Conservation (phyloP, 37 sponge, comb jelly and placozoan species). For the Tethya wilhelma region DNA sequence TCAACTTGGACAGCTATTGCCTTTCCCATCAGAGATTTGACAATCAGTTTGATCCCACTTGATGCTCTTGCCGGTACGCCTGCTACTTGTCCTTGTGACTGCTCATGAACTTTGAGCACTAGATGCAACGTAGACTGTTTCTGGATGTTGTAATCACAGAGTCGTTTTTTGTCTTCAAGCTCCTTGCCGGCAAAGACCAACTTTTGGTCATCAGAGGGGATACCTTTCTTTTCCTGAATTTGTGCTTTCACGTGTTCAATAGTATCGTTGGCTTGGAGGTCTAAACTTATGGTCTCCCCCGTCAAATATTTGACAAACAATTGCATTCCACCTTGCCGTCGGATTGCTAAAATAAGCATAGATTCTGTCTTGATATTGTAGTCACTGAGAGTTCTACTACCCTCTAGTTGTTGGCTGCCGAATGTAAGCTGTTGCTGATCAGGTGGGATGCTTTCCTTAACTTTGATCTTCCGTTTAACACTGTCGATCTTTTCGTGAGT, state of each 20-base stretch:
- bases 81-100: too few relatives aligned
- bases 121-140: too few relatives aligned
- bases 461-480: slow-evolving; percentile 93
- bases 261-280: slow-evolving; percentile 59
- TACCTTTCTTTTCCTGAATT: slow-evolving; percentile 96
- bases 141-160: slow-evolving; percentile 72
- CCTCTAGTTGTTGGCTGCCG: slow-evolving; percentile 60
- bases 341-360: slow-evolving; percentile 49
- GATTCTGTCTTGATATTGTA: slow-evolving; percentile 77
- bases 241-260: slow-evolving; percentile 90
- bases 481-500: slow-evolving; percentile 89
- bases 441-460: slow-evolving; percentile 93
- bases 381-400: not conserved
- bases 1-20: slow-evolving; percentile 92
- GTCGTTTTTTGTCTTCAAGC: slow-evolving; percentile 59
- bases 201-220: slow-evolving; percentile 94
- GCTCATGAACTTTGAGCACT: slow-evolving; percentile 49
- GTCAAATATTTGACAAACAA: slow-evolving; percentile 36
- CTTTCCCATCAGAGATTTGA: slow-evolving; percentile 91
- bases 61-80: too few relatives aligned
- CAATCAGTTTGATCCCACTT: slow-evolving; percentile 90
- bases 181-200: slow-evolving; percentile 91
- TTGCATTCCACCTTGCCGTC: slow-evolving; percentile 23
- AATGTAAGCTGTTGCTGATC: slow-evolving; percentile 95
- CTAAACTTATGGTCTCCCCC: slow-evolving; percentile 23